These are phyloP conservation scores for Micromys minutus DNA, from an alignment of 2,113 vertebrate species.

Conservation along the genomic window DNA sequence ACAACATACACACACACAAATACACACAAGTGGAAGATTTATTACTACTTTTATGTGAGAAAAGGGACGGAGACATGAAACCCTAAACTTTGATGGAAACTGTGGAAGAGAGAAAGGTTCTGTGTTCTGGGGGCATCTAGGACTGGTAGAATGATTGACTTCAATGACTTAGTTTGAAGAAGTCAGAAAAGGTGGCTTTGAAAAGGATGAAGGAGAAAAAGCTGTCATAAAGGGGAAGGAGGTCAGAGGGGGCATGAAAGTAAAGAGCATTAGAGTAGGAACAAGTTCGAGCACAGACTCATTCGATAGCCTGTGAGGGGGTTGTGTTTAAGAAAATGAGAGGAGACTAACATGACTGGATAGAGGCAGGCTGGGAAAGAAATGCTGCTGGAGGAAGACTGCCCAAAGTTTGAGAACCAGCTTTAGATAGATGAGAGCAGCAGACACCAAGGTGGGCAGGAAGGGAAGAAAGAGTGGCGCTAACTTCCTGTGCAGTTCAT, in stretches of 20 bases:
- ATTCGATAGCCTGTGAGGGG: neutral
- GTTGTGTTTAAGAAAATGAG: neutral
- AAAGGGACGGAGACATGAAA: neutral
- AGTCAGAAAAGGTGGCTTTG: neutral
- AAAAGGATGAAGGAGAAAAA: neutral
- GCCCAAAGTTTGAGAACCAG: neutral
- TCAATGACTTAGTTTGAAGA: neutral
- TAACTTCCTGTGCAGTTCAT: neutral
- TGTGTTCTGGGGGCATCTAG: neutral
- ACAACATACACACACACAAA: neutral
- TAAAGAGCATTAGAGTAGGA: conserved; percentile 1
- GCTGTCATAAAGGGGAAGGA: neutral
- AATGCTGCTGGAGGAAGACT: neutral
- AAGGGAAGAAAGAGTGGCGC: neutral
- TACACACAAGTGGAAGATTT: neutral
- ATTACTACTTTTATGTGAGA: neutral
- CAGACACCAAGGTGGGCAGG: neutral
- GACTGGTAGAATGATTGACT: neutral
- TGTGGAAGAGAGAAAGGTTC: neutral
- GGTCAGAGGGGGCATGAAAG: neutral
- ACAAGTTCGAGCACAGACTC: neutral
- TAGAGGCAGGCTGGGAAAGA: neutral
- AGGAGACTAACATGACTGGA: neutral
- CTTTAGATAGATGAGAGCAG: neutral
- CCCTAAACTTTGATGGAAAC: neutral